These are phyloP conservation scores for Rhineura floridana DNA, from an alignment of 2,113 vertebrate genomes.

Conservation along the genomic window DNA sequence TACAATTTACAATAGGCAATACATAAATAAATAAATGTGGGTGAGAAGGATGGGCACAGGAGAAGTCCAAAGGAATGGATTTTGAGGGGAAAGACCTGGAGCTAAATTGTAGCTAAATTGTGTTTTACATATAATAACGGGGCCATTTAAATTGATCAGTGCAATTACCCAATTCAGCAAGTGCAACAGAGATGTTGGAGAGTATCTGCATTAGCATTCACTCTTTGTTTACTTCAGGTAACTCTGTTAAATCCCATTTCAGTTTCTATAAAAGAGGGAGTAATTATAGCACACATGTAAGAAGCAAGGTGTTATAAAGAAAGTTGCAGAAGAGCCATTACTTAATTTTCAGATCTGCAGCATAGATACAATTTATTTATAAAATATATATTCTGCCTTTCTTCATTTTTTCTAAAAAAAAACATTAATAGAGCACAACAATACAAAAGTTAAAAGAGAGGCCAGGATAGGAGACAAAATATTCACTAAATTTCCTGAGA, in stretches of 20 bases:
- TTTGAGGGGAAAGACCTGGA: no score
- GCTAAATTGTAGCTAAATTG: background rate
- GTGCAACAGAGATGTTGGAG: background rate
- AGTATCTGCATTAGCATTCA: background rate
- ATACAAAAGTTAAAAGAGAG: background rate
- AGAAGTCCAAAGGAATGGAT: no score
- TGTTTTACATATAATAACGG: conserved; percentile 2
- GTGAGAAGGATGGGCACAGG: no score
- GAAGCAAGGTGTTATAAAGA: background rate
- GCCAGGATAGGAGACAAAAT: no score
- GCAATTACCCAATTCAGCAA: background rate
- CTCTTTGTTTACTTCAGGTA: background rate
- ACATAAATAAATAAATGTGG: no score
- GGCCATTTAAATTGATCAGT: background rate
- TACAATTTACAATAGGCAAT: no score
- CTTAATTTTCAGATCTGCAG: background rate
- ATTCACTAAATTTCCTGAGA: no score
- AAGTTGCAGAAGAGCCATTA: background rate
- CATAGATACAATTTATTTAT: background rate
- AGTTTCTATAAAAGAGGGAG: background rate
- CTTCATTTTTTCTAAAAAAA: background rate
- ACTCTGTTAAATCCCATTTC: background rate
- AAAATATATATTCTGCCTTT: background rate
- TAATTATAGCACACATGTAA: background rate
- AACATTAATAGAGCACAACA: background rate